Evolutionary conservation across 2,888 invertebrate genomes (phyloP).

Genomic region (Lasius fuliginosus): DNA sequence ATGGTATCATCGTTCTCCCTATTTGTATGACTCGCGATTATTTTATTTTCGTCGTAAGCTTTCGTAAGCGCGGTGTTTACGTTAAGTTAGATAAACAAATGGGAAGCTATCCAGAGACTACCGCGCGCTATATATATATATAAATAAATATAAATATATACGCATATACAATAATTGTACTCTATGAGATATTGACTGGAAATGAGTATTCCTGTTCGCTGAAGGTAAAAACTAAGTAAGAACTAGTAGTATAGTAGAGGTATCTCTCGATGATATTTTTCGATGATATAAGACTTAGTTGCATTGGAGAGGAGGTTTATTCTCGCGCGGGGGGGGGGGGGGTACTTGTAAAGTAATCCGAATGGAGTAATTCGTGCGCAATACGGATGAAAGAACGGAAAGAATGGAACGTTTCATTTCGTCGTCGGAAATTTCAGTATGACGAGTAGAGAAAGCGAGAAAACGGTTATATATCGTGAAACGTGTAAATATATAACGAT

Average conservation of each 20-base stretch:
- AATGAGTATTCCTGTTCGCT: constrained; percentile 83
- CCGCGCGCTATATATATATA: neutral
- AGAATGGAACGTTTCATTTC: constrained; percentile 32
- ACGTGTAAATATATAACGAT: constrained; percentile 79
- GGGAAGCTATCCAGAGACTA: constrained; percentile 30
- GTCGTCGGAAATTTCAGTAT: constrained; percentile 44
- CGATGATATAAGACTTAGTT: constrained; percentile 83
- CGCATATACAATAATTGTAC: constrained; percentile 73
- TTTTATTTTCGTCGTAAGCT: constrained; percentile 72
- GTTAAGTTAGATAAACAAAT: constrained; percentile 59
- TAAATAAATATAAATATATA: neutral
- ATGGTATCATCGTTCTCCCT: constrained; percentile 56
- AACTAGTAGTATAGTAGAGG: constrained; percentile 82
- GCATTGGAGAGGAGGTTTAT: constrained; percentile 76
- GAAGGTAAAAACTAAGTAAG: constrained; percentile 75
- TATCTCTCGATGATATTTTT: constrained; percentile 84
- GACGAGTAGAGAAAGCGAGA: constrained; percentile 64
- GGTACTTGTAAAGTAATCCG: constrained; percentile 84
- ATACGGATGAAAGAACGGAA: constrained; percentile 48
- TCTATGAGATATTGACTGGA: constrained; percentile 82
- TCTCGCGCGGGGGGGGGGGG: constrained; percentile 55
- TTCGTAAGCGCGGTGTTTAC: constrained; percentile 58
- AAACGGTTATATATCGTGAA: constrained; percentile 71
- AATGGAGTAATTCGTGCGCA: constrained; percentile 56
- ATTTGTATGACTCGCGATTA: constrained; percentile 70